phyloP scores from a whole-genome alignment of 2,797 vertebrate species.

The Liparis tanakae region DNA sequence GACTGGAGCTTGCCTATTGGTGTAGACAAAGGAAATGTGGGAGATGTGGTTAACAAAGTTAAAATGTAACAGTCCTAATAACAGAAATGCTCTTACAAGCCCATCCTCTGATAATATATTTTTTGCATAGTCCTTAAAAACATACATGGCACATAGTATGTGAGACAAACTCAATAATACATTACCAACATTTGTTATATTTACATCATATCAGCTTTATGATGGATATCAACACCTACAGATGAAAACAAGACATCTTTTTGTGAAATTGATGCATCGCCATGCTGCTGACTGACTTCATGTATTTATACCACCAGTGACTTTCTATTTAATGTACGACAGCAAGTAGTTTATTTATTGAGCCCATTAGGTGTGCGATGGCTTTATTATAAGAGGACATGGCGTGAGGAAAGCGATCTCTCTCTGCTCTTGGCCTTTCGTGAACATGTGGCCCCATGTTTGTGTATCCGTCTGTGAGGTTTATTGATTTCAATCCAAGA shows the following conservation, averaged over 20 bases:
- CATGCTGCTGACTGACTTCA: background rate
- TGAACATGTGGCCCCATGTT: slow-evolving; percentile 43
- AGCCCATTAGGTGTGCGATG: slow-evolving; percentile 13
- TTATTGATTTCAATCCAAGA: slow-evolving; percentile 53
- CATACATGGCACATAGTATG: slow-evolving; percentile 21
- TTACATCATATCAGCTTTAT: background rate
- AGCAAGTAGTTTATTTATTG: slow-evolving; percentile 27
- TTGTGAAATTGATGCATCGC: background rate
- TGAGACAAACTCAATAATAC: slow-evolving; percentile 3
- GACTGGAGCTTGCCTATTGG: slow-evolving; percentile 22
- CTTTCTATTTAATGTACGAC: slow-evolving; percentile 24
- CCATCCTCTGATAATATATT: slow-evolving; percentile 32
- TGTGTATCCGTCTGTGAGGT: slow-evolving; percentile 32
- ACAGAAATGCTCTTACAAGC: slow-evolving; percentile 8
- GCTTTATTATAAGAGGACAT: slow-evolving; percentile 13
- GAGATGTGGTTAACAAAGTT: slow-evolving; percentile 28
- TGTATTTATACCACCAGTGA: slow-evolving; percentile 1
- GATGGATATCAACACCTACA: background rate
- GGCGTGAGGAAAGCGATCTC: slow-evolving; percentile 6
- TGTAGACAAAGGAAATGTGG: slow-evolving; percentile 31
- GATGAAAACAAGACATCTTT: background rate
- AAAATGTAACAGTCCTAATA: slow-evolving; percentile 31
- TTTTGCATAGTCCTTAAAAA: background rate
- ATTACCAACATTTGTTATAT: background rate
- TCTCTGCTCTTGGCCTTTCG: slow-evolving; percentile 14